These are phyloP conservation scores for Poecilia gillii DNA, from an alignment of 2,797 vertebrate species.

Conservation along the genomic window DNA sequence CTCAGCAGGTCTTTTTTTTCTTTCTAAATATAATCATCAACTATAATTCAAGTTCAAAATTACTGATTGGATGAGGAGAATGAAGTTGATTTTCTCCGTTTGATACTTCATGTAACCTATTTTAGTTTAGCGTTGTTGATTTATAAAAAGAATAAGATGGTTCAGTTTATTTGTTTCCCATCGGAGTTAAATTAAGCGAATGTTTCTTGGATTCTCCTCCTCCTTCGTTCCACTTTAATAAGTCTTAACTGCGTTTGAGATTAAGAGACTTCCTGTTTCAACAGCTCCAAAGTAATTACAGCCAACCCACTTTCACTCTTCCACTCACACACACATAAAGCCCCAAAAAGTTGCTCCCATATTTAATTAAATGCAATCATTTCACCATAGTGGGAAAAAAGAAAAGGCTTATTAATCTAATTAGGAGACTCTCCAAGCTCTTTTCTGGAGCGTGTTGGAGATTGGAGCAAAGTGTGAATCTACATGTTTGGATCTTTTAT, in stretches of 20 bases:
- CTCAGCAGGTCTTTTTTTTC: not conserved
- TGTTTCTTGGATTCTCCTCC: slow-evolving; percentile 40
- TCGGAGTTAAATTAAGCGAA: slow-evolving; percentile 39
- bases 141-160: not conserved
- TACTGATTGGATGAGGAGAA: not conserved
- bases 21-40: not conserved
- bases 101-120: not conserved
- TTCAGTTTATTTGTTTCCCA: slow-evolving; percentile 4
- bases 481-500: slow-evolving; percentile 59
- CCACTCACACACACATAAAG: slow-evolving; percentile 8
- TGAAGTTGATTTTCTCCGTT: not conserved
- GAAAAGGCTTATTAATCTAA: slow-evolving; percentile 64
- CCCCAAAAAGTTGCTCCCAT: slow-evolving; percentile 61
- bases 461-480: slow-evolving; percentile 38
- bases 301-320: slow-evolving; percentile 7
- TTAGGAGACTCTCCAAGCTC: slow-evolving; percentile 58
- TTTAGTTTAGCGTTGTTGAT: not conserved
- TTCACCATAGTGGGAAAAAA: slow-evolving; percentile 43
- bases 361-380: slow-evolving; percentile 69
- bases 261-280: slow-evolving; percentile 62
- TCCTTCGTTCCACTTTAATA: slow-evolving; percentile 52
- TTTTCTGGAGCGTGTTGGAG: slow-evolving; percentile 22
- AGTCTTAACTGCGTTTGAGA: slow-evolving; percentile 66
- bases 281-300: slow-evolving; percentile 62
- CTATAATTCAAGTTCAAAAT: not conserved